Percentiles rank a stretch among this genome's conserved stretches.
phyloP scores from a whole-genome alignment of 2,113 vertebrate species.

The Centrocercus urophasianus region DNA sequence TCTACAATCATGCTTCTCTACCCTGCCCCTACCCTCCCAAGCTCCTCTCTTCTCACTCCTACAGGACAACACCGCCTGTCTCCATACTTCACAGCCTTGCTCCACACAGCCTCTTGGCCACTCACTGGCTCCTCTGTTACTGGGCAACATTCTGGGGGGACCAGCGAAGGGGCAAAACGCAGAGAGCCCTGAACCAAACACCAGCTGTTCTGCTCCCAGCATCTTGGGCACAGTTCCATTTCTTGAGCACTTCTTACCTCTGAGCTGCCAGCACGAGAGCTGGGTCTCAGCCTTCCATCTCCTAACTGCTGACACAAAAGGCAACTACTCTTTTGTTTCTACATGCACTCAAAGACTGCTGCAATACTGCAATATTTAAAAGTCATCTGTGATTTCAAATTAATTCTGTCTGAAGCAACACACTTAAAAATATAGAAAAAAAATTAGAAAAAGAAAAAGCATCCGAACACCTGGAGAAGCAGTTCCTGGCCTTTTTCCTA shows the following conservation, averaged over 20 bases:
- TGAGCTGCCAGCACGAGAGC: not conserved
- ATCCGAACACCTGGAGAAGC: not conserved
- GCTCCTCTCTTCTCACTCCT: not conserved
- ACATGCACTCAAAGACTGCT: not conserved
- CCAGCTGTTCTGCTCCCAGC: not conserved
- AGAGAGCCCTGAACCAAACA: not conserved
- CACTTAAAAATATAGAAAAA: accelerated
- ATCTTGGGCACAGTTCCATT: not conserved
- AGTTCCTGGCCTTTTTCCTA: not conserved
- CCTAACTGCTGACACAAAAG: not conserved
- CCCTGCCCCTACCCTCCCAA: not conserved
- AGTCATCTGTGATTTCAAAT: not conserved
- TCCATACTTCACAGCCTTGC: not conserved
- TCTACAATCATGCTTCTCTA: not conserved
- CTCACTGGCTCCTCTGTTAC: not conserved
- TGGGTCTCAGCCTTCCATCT: not conserved
- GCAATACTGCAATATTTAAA: not conserved
- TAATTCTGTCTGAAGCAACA: not conserved
- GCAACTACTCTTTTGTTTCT: not conserved
- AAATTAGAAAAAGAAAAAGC: too few species aligned
- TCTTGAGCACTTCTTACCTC: not conserved
- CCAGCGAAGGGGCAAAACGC: accelerated
- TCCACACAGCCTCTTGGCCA: not conserved
- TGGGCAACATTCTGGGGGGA: not conserved
- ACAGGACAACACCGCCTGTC: not conserved